Conservation (phyloP, 2,888 invertebrate species). For the Tenthredo notha region DNA sequence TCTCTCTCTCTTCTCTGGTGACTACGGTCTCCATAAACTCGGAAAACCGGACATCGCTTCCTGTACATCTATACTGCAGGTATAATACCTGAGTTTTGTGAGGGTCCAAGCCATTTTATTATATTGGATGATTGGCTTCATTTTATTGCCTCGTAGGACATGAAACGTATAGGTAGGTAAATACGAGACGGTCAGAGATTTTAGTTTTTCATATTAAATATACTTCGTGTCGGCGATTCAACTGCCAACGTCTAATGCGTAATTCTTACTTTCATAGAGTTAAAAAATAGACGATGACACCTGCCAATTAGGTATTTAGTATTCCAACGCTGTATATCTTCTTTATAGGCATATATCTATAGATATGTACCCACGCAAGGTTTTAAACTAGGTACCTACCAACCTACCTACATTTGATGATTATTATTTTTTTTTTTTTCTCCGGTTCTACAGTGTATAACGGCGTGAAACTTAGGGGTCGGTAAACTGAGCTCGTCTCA, state of each 20-base stretch:
- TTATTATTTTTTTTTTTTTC: not conserved
- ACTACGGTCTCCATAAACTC: slow-evolving; percentile 33
- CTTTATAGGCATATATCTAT: not conserved
- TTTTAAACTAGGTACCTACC: not conserved
- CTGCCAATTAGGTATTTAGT: slow-evolving; percentile 33
- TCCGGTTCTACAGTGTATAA: not conserved
- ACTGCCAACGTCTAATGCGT: not conserved
- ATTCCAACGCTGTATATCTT: not conserved
- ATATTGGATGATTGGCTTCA: slow-evolving; percentile 37
- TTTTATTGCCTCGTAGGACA: slow-evolving; percentile 30
- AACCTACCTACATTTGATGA: not conserved
- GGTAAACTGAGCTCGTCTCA: slow-evolving; percentile 16
- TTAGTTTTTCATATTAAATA: not conserved
- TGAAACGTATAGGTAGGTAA: slow-evolving; percentile 11
- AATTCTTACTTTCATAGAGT: not conserved
- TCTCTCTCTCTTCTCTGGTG: slow-evolving; percentile 43
- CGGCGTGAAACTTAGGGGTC: not conserved
- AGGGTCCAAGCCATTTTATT: slow-evolving; percentile 43
- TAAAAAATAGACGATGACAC: slow-evolving; percentile 29
- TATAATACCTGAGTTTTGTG: slow-evolving; percentile 35
- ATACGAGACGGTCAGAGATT: not conserved
- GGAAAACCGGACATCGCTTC: slow-evolving; percentile 35
- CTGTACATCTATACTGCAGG: slow-evolving; percentile 26
- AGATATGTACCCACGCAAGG: too few species aligned
- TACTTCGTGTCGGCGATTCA: not conserved